Evolutionary conservation across 30 jellyfish, hydroid and myxozoan genomes (phyloP).

Genomic region (Cassiopea xamachana): DNA sequence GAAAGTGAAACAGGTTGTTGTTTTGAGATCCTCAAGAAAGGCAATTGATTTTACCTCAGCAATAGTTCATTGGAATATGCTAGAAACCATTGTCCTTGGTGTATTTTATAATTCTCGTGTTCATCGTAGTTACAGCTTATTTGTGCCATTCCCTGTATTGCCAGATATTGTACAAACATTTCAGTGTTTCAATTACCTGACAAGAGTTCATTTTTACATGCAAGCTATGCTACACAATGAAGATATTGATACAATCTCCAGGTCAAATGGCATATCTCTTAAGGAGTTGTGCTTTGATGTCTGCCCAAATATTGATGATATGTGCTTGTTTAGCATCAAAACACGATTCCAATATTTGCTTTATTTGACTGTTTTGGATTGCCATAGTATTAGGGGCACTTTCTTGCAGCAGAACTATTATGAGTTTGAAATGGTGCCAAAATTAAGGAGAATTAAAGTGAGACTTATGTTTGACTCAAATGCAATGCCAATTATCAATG

Average conservation of each 20-base stretch:
- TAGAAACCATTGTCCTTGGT: not conserved
- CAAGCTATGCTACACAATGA: not conserved
- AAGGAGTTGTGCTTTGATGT: constrained; percentile 1
- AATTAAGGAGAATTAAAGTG: not conserved
- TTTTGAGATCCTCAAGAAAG: not conserved
- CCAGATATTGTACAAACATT: not conserved
- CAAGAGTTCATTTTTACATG: not conserved
- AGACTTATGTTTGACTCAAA: not conserved
- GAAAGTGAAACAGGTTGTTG: not conserved
- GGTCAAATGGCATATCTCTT: not conserved
- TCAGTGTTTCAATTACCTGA: not conserved
- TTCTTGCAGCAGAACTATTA: constrained; percentile 7
- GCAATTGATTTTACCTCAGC: not conserved
- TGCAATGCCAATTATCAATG: not conserved
- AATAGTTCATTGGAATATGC: not conserved
- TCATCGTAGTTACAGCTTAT: not conserved
- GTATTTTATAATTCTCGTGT: not conserved
- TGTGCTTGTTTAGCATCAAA: constrained; percentile 10
- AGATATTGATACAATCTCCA: not conserved
- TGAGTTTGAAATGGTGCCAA: not conserved
- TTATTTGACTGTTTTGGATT: not conserved
- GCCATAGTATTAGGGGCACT: not conserved
- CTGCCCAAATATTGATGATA: constrained; percentile 8
- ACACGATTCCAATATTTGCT: constrained; percentile 1
- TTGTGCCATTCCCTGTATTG: not conserved